Percentiles rank a stretch among this genome's conserved stretches.
Conservation (phyloP, 2,888 invertebrate species). For the Drosophila aldrichi region DNA sequence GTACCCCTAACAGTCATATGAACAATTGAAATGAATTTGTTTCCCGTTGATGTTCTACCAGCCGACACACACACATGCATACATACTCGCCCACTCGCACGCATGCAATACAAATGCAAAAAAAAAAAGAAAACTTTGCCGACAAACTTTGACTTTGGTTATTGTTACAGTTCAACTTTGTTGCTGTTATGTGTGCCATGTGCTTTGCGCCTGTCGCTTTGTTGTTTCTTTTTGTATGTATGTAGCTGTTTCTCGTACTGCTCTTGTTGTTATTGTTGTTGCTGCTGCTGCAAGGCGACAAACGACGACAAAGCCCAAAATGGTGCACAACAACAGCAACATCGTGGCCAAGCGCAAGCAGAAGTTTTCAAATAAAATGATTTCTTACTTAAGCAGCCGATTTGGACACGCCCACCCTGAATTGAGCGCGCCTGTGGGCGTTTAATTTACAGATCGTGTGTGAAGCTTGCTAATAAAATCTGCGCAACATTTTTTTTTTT, state of each 20-base stretch:
- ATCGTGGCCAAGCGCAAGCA: constrained; percentile 19
- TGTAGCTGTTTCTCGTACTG: constrained; percentile 12
- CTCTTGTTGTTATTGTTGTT: constrained; percentile 20
- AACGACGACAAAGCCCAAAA: constrained; percentile 34
- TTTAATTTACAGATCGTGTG: constrained; percentile 22
- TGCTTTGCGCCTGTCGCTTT: constrained; percentile 45
- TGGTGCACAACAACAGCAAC: constrained; percentile 15
- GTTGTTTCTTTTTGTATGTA: constrained; percentile 20
- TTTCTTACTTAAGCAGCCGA: constrained; percentile 74
- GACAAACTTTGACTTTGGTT: constrained; percentile 80
- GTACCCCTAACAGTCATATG: constrained; percentile 43
- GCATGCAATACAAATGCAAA: constrained; percentile 46
- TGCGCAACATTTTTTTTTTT: background rate
- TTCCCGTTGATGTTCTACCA: constrained; percentile 65
- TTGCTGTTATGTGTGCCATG: constrained; percentile 56
- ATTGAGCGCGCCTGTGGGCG: constrained; percentile 1
- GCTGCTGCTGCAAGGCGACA: constrained; percentile 30
- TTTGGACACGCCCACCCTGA: constrained; percentile 38
- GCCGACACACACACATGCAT: constrained; percentile 25
- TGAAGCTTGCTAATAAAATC: constrained; percentile 21
- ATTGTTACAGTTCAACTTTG: constrained; percentile 81
- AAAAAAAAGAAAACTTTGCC: constrained; percentile 65
- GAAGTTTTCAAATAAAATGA: constrained; percentile 78
- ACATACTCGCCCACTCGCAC: background rate
- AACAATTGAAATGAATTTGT: constrained; percentile 79